Evolutionary conservation across 2,888 invertebrate genomes (phyloP), one percentile per base, ranked within the genome.

Genomic region (Hymenopus coronatus): DNA sequence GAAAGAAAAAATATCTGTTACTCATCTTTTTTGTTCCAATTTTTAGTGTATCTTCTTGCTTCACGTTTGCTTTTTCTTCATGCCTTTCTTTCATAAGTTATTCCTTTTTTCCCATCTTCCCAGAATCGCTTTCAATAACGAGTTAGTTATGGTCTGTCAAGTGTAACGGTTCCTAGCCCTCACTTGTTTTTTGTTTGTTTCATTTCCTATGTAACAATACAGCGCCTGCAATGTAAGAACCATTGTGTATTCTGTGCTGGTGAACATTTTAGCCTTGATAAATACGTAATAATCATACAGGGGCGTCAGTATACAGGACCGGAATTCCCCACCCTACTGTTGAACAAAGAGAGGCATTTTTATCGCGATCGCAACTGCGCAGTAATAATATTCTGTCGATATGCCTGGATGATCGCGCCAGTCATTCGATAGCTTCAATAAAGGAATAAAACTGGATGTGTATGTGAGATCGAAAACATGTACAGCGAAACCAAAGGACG

Each of bases 191-290:
- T 54, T 46, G 15, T 27, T 46, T 85, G n/a, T 70, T 70, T 70
- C 54, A 70, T 70, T 70, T 70, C 54, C 54, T 25, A 70, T 70
- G 46, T 85, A 46, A 46, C 85, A 85, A 46, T 27, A 82, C 82
- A 87, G 30, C 87, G 27, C 54, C 28, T 81, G 33, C 15, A 87
- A 15, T 12, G 54, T 70, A 70, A 70, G 54, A 70, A 20, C 87
- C 82, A 87, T 87, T 87, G 87, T 87, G 87, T 87, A 40, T 30
- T 87, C 82, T 87, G 15, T 86, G 70, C 81, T 86, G 54, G 15
- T 86, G 81, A 86, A 81, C 86, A 86, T 86, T 70, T 70, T 87
- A 87, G 27, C 87, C 87, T 87, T 87, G 87, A 87, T 70, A 86
- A 87, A 87, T 87, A 87, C 82, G 30, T 87, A 87, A 82, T 87